Percentiles rank a stretch among this genome's conserved stretches.
Evolutionary conservation across 2,797 vertebrate species (phyloP).

Genomic region (Prionace glauca): DNA sequence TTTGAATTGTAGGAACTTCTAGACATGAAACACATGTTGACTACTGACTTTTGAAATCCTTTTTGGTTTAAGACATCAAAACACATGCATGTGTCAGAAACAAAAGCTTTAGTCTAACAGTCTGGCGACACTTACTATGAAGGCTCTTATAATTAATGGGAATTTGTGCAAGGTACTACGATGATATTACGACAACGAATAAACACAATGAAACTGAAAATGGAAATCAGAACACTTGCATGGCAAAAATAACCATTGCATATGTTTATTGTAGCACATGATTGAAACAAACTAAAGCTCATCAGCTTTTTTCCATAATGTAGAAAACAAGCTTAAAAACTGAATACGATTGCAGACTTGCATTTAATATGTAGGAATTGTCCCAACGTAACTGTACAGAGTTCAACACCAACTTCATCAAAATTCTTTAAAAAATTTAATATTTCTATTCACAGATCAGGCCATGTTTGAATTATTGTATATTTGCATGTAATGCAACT

Average conservation of each 20-base stretch:
- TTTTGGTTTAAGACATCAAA: background rate
- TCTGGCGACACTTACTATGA: background rate
- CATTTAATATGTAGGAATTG: conserved; percentile 17
- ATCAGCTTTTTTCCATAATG: background rate
- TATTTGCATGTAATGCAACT: background rate
- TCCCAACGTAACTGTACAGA: background rate
- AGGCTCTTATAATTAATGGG: background rate
- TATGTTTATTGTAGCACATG: background rate
- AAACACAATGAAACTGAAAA: background rate
- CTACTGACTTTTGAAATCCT: background rate
- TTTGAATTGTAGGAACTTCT: background rate
- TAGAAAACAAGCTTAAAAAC: conserved; percentile 7
- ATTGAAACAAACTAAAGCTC: background rate
- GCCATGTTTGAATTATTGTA: background rate
- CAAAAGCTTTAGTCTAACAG: background rate
- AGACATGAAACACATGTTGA: background rate
- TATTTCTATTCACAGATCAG: background rate
- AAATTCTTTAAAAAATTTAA: background rate
- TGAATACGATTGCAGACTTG: background rate
- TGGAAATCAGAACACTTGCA: background rate
- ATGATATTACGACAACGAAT: background rate
- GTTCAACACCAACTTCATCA: background rate
- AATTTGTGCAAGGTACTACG: background rate
- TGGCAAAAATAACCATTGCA: background rate
- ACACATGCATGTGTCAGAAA: background rate